Base-by-base conservation (phyloP, 2,113 vertebrate genomes). In the Mola mola region DNA sequence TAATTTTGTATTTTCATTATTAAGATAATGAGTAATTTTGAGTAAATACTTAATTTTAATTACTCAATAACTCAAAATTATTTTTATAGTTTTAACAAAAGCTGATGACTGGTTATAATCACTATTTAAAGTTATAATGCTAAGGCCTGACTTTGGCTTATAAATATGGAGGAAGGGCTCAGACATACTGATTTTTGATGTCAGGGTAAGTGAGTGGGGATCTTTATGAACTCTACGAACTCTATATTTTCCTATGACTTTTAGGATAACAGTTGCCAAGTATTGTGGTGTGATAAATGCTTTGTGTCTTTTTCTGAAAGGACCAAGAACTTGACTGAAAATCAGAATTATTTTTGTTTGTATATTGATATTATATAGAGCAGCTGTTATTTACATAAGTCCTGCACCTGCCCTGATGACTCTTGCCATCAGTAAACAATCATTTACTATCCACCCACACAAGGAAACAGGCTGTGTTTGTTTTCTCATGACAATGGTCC, bases 381-480 rank as follows among this genome's bases (percentile, higher is more conserved):
- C 84, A 89, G 84, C 74, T 89, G 81, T 84, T 89, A 79, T 83
- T 83, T 83, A 87, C 82, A 77, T 79, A 78, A 82, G 83, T 70
- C 71, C 71, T 82, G 76, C 89, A 89, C 83, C 88, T 89, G 88
- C 76, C 84, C 79, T 69, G 74, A 68, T 78, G 75, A 81, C 46
- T 81, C 65, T 49, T 59, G 81, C 38, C 62, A 67, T 82, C 83
- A 69, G 76, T 89, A 92, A 90, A 91, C 87, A 90, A 76, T 84
- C 66, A 85, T 87, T 87, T 87, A 81, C 81, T 67, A 63, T 50
- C 38, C 19, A 40, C 57, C 37, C 57, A 49, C 66, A 42, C 60
- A 52, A 41, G 62, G 59, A 73, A 52, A 33, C 59, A 50, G 50
- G 44, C 34, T 29, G 38, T 73, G 82, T 87, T 84, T 89, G 82